Base-by-base conservation (phyloP, 2,888 invertebrate species). In the Syritta pipiens region DNA sequence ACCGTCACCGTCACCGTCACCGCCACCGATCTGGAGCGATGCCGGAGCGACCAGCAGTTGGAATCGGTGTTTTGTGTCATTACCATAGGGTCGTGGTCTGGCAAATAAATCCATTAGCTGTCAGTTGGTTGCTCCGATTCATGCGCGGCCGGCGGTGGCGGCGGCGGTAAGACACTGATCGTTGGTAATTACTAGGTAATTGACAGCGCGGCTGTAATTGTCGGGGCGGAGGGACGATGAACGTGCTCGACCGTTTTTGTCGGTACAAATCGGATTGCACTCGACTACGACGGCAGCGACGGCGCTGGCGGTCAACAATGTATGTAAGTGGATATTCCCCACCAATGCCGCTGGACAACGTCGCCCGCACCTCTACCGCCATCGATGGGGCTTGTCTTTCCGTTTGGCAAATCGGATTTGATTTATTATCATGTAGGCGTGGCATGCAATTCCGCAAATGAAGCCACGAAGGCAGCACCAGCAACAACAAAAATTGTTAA, bases 341-440 rank as follows among this genome's bases (percentile, higher is more conserved):
- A 48, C 24, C 30, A n/a, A 6, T 5, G 12, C 22, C 10, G 5
- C 32, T n/a, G n/a, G n/a, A n/a, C n/a, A n/a, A n/a, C n/a, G n/a
- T n/a, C n/a, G n/a, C n/a, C n/a, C 46, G 1, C 22, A 9, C 6
- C 28, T n/a, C n/a, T 6, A 24, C 46, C 46, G 14, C 55, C 22
- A 17, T 46, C 53, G 46, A 53, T 53, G 35, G 63, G 53, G 63
- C 28, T 57, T 63, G 71, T 57, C 57, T 77, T 60, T 71, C 71
- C 24, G 63, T 72, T 63, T 55, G 57, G 69, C 69, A 76, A 77
- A 77, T 77, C 72, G 53, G 44, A 69, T 75, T 81, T 81, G 75
- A 81, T 81, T 81, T 69, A 81, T 68, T 9, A n/a, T 17, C 32
- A 28, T 30, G 75, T 74, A 75, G 81, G 81, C 57, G 81, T 81